Conservation (phyloP, 2,797 vertebrate genomes). For the Enteromius thamalakanensis region DNA sequence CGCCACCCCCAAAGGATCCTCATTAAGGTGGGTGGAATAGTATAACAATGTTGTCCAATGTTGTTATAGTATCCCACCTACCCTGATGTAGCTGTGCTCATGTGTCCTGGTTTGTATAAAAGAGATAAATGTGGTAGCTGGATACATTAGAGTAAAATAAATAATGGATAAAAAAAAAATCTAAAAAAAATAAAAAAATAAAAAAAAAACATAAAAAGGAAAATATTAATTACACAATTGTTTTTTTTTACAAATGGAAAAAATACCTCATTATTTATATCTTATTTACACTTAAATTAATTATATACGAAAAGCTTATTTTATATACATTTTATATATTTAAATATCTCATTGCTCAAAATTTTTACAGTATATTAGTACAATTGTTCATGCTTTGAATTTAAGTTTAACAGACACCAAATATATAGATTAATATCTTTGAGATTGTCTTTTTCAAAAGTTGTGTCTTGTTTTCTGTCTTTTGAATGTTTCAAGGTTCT, state of each 20-base stretch:
- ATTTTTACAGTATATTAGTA: not conserved
- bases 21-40: conserved; percentile 99
- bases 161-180: conserved; percentile 43
- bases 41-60: conserved; percentile 99
- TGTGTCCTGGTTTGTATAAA: conserved; percentile 98
- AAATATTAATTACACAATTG: not conserved
- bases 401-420: conserved; percentile 36
- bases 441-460: conserved; percentile 62
- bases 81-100: conserved; percentile 99
- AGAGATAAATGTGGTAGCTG: conserved; percentile 86
- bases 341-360: not conserved
- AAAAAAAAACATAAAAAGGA: not conserved
- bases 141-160: conserved; percentile 56
- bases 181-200: not conserved
- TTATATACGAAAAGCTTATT: conserved; percentile 29
- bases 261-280: conserved; percentile 34
- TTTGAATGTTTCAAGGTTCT: conserved; percentile 70
- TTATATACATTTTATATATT: conserved; percentile 2
- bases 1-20: conserved; percentile 99
- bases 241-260: not conserved
- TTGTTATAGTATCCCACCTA: conserved; percentile 99
- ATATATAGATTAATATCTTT: conserved; percentile 45
- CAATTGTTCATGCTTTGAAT: conserved; percentile 11
- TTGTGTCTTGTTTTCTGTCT: conserved; percentile 68
- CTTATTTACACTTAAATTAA: not conserved